phyloP scores from a whole-genome alignment of 2,797 vertebrate species.

The Syngnathus acus region DNA sequence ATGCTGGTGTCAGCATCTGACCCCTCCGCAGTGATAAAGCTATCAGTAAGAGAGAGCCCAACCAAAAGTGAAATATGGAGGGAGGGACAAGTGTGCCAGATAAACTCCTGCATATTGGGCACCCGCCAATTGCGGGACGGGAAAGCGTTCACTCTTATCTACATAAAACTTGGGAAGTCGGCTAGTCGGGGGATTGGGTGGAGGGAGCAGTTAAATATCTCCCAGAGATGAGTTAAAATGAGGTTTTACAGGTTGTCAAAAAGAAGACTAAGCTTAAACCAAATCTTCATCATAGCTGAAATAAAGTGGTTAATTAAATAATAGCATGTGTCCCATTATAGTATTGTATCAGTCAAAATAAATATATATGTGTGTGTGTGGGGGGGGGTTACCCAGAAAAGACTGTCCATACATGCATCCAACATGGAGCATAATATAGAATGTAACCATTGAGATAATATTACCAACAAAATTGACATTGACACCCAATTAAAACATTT shows the following conservation, averaged over 20 bases:
- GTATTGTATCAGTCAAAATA: no score
- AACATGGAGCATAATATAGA: no score
- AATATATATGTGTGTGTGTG: no score
- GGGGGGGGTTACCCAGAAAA: not conserved
- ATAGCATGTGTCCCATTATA: not conserved
- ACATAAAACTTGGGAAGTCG: slow-evolving; percentile 36
- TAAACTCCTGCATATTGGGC: slow-evolving; percentile 63
- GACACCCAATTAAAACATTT: no score
- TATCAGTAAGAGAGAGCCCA: slow-evolving; percentile 68
- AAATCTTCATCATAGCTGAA: not conserved
- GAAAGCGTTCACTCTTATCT: slow-evolving; percentile 55
- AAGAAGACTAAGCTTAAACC: not conserved
- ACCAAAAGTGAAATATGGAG: slow-evolving; percentile 68
- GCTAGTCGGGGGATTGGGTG: not conserved
- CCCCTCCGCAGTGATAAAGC: slow-evolving; percentile 72
- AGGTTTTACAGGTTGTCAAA: not conserved
- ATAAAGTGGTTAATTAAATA: not conserved
- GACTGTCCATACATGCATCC: not conserved
- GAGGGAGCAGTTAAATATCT: slow-evolving; percentile 2
- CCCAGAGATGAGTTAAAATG: not conserved
- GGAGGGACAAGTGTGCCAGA: slow-evolving; percentile 62
- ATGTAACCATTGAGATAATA: no score
- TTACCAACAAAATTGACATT: no score
- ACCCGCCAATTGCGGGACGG: slow-evolving; percentile 42
- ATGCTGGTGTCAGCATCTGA: slow-evolving; percentile 77